Percentiles rank a stretch among this genome's conserved stretches.
These are phyloP conservation scores for Solea senegalensis DNA, from an alignment of 2,113 vertebrate genomes.

Conservation along the genomic window DNA sequence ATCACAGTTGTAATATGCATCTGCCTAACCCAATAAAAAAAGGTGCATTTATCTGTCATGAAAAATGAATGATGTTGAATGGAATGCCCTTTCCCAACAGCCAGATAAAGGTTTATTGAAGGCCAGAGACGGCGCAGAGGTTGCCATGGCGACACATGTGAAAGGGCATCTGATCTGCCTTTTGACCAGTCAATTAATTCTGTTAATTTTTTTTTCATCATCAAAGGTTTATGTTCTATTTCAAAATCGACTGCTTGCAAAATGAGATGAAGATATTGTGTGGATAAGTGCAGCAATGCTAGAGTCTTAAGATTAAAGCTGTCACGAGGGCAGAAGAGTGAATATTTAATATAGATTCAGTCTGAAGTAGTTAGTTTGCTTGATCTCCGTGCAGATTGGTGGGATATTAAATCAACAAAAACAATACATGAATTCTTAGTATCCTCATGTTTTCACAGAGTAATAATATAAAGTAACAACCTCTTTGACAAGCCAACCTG, in stretches of 20 bases:
- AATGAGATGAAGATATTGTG: constrained; percentile 25
- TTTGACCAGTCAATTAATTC: constrained; percentile 78
- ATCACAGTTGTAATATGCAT: constrained; percentile 38
- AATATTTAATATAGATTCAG: constrained; percentile 63
- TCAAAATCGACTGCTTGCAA: constrained; percentile 53
- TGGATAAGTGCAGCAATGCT: constrained; percentile 33
- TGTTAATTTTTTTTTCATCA: constrained; percentile 51
- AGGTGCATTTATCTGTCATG: constrained; percentile 59
- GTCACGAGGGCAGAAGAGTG: constrained; percentile 45
- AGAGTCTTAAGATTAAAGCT: constrained; percentile 49
- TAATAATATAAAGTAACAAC: neutral
- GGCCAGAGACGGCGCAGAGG: constrained; percentile 54
- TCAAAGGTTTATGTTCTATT: constrained; percentile 49
- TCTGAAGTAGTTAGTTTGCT: constrained; percentile 52
- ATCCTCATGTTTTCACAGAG: constrained; percentile 25
- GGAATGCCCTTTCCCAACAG: constrained; percentile 74
- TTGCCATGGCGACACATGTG: constrained; percentile 73
- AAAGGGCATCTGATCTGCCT: constrained; percentile 78
- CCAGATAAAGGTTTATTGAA: constrained; percentile 73
- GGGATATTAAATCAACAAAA: constrained; percentile 34
- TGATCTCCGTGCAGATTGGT: constrained; percentile 21
- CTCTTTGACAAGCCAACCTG: too few species aligned
- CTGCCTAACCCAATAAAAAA: constrained; percentile 25
- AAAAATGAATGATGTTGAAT: constrained; percentile 76
- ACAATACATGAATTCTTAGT: constrained; percentile 4